Evolutionary conservation across 64 coral and sea anemone genomes (phyloP).

Genomic region (Trachythela sp.): DNA sequence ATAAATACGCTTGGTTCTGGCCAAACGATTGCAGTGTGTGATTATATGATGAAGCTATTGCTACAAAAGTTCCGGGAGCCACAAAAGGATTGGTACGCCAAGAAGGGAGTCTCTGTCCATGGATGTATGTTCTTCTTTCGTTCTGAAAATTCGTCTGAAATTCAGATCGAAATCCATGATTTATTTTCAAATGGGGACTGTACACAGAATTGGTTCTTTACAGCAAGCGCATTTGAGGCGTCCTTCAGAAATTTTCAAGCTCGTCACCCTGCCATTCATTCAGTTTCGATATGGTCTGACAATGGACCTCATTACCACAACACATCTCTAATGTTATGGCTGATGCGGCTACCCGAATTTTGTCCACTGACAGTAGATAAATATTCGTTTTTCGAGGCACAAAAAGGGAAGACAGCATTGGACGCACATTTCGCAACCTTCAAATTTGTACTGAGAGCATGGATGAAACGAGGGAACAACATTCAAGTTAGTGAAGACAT

Average conservation of each 20-base stretch:
- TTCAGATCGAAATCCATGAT: constrained; percentile 45
- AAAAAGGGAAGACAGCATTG: constrained; percentile 60
- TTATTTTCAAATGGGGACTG: constrained; percentile 34
- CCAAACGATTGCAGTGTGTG: constrained; percentile 42
- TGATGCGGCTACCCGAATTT: constrained; percentile 23
- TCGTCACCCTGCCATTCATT: constrained; percentile 20
- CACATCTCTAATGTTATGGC: constrained; percentile 40
- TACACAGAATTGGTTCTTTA: constrained; percentile 54
- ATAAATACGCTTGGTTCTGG: constrained; percentile 17
- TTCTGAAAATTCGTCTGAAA: not conserved
- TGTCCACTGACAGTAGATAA: constrained; percentile 8
- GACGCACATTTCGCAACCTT: constrained; percentile 57
- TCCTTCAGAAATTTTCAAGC: constrained; percentile 24
- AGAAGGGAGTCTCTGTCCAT: constrained; percentile 42
- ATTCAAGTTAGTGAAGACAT: constrained; percentile 29
- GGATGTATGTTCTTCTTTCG: constrained; percentile 42
- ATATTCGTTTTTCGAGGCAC: constrained; percentile 52
- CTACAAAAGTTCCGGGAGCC: constrained; percentile 39
- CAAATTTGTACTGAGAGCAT: constrained; percentile 46
- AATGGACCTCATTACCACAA: constrained; percentile 55
- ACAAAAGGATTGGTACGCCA: constrained; percentile 56
- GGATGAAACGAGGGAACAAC: constrained; percentile 35
- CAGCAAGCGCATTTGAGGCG: constrained; percentile 36
- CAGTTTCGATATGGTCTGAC: constrained; percentile 46
- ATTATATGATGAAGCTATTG: constrained; percentile 63